These are phyloP conservation scores for Heterodera carotae DNA, from an alignment of 1,140 invertebrate genomes.

Conservation along the genomic window DNA sequence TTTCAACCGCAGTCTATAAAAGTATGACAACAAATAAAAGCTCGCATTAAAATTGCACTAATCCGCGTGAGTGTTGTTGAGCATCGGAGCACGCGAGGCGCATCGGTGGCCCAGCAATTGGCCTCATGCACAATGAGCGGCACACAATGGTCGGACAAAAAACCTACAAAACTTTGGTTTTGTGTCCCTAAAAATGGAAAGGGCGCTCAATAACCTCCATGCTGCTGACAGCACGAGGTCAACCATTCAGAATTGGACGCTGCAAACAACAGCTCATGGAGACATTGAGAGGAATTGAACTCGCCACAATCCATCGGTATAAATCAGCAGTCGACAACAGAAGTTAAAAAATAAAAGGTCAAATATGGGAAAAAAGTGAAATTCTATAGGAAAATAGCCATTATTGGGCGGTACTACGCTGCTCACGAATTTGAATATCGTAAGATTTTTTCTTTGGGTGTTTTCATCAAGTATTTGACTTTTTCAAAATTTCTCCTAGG, in stretches of 20 bases:
- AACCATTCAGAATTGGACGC: not conserved
- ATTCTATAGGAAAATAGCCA: no score
- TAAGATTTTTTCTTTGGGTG: no score
- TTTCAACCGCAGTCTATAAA: no score
- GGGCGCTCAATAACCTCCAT: no score
- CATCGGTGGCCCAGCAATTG: not conserved
- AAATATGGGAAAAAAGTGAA: no score
- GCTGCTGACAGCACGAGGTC: not conserved
- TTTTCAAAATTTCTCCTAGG: no score
- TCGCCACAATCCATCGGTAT: not conserved
- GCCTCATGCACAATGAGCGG: not conserved
- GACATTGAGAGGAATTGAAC: not conserved
- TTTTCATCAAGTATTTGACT: no score
- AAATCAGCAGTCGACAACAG: no score
- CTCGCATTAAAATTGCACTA: not conserved
- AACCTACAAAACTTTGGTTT: conserved; percentile 1
- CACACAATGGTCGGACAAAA: conserved; percentile 18
- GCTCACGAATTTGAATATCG: no score
- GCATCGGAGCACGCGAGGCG: conserved; percentile 9
- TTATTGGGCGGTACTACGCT: no score
- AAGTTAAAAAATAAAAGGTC: no score
- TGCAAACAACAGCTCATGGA: not conserved
- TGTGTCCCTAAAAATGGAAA: not conserved
- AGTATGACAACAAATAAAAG: not conserved
- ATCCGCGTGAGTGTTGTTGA: conserved; percentile 5